Percentiles rank a stretch among this genome's conserved stretches.
These are phyloP conservation scores for Daphoenositta chrysoptera DNA, from an alignment of 2,113 vertebrate genomes.

Conservation along the genomic window DNA sequence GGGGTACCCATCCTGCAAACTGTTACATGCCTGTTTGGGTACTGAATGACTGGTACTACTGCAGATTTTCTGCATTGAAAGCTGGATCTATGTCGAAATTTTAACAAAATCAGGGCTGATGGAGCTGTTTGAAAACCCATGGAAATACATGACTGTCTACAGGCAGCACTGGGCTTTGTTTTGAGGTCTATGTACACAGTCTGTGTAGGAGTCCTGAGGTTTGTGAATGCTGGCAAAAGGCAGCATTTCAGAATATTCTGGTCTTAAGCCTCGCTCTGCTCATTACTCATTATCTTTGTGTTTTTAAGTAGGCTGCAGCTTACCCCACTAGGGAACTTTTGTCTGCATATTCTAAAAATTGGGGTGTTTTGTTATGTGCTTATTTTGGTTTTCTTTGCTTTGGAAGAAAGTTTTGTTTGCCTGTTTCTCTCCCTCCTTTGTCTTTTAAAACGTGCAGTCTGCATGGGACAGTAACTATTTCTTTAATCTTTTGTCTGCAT, in stretches of 20 bases:
- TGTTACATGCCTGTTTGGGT: neutral
- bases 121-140: neutral
- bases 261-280: neutral
- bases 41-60: neutral
- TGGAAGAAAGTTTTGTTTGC: slow-evolving; percentile 19
- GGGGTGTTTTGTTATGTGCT: slow-evolving; percentile 12
- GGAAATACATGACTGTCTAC: neutral
- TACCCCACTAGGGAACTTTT: neutral
- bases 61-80: neutral
- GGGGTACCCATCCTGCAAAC: neutral
- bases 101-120: neutral
- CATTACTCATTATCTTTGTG: slow-evolving; percentile 17
- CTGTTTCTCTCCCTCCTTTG: neutral
- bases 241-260: slow-evolving; percentile 22
- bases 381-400: slow-evolving; percentile 42
- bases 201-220: neutral
- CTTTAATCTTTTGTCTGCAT: slow-evolving; percentile 46
- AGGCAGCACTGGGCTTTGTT: neutral
- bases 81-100: neutral
- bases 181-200: neutral
- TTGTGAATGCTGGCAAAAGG: neutral
- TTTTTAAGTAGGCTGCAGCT: slow-evolving; percentile 17
- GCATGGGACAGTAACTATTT: slow-evolving; percentile 23
- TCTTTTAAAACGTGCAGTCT: neutral
- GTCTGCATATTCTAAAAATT: neutral